phyloP scores from a whole-genome alignment of 2,888 invertebrate species.

The Stenodera caucasica region DNA sequence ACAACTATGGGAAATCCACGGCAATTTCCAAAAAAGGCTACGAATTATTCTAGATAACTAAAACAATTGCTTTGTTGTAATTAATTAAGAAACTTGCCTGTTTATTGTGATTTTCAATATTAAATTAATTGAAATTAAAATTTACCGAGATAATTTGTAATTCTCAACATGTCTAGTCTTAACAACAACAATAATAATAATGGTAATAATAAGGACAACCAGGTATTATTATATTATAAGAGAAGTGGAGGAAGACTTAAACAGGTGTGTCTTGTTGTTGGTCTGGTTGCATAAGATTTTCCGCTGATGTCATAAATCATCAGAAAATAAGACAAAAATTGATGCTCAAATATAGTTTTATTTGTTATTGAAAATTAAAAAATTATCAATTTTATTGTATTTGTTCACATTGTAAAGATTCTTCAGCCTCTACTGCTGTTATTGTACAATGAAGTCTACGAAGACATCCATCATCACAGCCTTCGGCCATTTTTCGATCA shows the following conservation, averaged over 20 bases:
- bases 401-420: constrained; percentile 10
- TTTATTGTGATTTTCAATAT: too few species aligned
- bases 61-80: background rate
- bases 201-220: background rate
- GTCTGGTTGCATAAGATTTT: background rate
- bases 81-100: background rate
- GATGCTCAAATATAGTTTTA: too few species aligned
- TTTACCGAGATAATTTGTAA: background rate
- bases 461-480: constrained; percentile 15
- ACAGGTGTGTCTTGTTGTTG: background rate
- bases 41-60: background rate
- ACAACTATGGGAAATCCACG: background rate
- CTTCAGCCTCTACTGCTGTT: constrained; percentile 15
- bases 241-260: background rate
- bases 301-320: too few species aligned
- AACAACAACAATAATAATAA: background rate
- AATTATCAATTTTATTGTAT: background rate
- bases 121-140: too few species aligned
- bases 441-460: constrained; percentile 11
- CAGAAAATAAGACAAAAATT: too few species aligned
- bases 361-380: too few species aligned
- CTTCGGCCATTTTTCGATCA: background rate
- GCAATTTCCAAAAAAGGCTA: background rate
- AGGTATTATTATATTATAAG: background rate
- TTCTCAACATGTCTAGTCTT: background rate